Evolutionary conservation across 2,113 vertebrate species (phyloP).

Genomic region (Lamprologus sp.): DNA sequence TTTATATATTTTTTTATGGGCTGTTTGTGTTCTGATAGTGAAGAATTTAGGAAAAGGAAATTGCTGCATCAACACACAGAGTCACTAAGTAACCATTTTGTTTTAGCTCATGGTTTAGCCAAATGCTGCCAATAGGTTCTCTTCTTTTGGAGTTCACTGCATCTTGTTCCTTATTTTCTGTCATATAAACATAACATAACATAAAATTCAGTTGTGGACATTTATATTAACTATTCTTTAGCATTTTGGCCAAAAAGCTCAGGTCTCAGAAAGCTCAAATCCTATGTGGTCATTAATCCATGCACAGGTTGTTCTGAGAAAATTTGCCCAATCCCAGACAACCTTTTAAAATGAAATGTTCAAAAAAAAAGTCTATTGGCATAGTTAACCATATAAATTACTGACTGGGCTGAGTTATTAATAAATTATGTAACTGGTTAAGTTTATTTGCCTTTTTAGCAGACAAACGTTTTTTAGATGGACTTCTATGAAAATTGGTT

Average conservation of each 20-base stretch:
- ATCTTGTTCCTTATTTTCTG: background rate
- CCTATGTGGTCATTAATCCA: background rate
- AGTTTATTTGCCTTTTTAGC: accelerated
- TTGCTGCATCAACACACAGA: accelerated
- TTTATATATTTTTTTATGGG: accelerated
- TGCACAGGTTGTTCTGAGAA: accelerated
- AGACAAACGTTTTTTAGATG: background rate
- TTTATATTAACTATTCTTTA: background rate
- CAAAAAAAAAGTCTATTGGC: accelerated
- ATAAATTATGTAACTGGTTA: background rate
- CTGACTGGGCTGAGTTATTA: background rate
- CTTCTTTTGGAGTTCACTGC: background rate
- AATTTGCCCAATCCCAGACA: background rate
- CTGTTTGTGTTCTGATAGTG: background rate
- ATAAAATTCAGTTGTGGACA: background rate
- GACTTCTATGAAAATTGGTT: background rate
- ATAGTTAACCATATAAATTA: accelerated
- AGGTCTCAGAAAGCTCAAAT: accelerated
- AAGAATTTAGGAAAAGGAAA: background rate
- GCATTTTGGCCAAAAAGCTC: background rate
- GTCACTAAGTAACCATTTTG: background rate
- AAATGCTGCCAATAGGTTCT: background rate
- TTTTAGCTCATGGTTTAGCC: background rate
- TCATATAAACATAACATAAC: background rate
- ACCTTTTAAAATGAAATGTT: background rate